These are phyloP conservation scores for Chloroceryle aenea DNA, from an alignment of 2,113 vertebrate genomes.

Conservation along the genomic window DNA sequence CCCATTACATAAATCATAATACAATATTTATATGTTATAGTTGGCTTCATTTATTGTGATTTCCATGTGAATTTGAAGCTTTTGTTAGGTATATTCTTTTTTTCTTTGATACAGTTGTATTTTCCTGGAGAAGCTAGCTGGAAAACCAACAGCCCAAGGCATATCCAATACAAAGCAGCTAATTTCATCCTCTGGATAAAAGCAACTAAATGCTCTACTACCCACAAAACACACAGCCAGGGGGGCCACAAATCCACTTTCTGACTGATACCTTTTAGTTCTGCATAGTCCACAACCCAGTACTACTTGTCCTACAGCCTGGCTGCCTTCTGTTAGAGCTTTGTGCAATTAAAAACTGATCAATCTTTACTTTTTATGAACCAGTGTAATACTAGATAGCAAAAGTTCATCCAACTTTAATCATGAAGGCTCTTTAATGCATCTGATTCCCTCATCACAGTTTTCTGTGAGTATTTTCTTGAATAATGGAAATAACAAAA, in stretches of 20 bases:
- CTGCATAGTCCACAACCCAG: neutral
- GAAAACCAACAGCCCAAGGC: conserved; percentile 1
- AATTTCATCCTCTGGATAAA: conserved; percentile 1
- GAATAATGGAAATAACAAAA: neutral
- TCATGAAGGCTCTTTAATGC: neutral
- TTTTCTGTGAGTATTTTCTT: neutral
- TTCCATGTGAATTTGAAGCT: neutral
- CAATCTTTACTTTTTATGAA: neutral
- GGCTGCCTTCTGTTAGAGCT: neutral
- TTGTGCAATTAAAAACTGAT: neutral
- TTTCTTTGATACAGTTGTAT: neutral
- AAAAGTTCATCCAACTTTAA: neutral
- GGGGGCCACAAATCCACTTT: neutral
- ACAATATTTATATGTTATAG: conserved; percentile 35
- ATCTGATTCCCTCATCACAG: neutral
- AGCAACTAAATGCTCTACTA: neutral
- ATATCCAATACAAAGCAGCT: neutral
- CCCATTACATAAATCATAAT: conserved; percentile 38
- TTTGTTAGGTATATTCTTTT: neutral
- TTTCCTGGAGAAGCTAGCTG: neutral
- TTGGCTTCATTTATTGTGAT: conserved; percentile 46
- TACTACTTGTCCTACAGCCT: neutral
- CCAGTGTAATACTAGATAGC: neutral
- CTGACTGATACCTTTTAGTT: neutral
- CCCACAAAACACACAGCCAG: neutral